A percentile compares a stretch with the other conserved stretches of the same genome.
Conservation (phyloP, 2,113 vertebrate genomes). For the Gymnarchus niloticus region DNA sequence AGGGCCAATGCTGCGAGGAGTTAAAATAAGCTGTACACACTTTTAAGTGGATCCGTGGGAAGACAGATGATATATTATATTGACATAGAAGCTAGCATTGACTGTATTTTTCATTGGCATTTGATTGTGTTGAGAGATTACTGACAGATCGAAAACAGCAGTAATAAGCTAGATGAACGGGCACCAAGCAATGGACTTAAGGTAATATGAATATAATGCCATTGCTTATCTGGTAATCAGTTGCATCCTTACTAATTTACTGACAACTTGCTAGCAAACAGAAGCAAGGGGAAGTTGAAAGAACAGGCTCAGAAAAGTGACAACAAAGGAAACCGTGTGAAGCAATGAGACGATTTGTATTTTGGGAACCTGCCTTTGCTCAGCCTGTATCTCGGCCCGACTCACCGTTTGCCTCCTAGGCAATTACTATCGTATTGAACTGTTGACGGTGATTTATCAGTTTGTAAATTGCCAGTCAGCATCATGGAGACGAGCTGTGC, state of each 20-base stretch:
- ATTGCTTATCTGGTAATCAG: not conserved
- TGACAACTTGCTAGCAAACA: not conserved
- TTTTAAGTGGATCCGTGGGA: not conserved
- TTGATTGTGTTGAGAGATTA: not conserved
- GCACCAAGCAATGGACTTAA: not conserved
- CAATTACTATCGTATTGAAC: conserved; percentile 46
- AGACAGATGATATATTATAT: too few relatives aligned
- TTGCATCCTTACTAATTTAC: not conserved
- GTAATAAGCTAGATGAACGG: not conserved
- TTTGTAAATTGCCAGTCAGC: conserved; percentile 34
- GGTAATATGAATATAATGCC: not conserved
- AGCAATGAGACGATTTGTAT: not conserved
- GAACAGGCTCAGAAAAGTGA: not conserved
- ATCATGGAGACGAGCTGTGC: conserved; percentile 25
- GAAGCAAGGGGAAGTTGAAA: not conserved
- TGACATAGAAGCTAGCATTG: not conserved
- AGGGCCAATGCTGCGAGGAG: not conserved
- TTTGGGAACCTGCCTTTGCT: not conserved
- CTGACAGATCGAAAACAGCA: not conserved
- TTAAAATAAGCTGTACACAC: not conserved
- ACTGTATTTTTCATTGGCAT: not conserved
- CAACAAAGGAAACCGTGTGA: not conserved
- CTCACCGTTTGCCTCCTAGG: conserved; percentile 21
- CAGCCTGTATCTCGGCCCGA: conserved; percentile 7
- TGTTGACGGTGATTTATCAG: conserved; percentile 41